phyloP scores from a whole-genome alignment of 2,113 vertebrate species.

The Indri indri region DNA sequence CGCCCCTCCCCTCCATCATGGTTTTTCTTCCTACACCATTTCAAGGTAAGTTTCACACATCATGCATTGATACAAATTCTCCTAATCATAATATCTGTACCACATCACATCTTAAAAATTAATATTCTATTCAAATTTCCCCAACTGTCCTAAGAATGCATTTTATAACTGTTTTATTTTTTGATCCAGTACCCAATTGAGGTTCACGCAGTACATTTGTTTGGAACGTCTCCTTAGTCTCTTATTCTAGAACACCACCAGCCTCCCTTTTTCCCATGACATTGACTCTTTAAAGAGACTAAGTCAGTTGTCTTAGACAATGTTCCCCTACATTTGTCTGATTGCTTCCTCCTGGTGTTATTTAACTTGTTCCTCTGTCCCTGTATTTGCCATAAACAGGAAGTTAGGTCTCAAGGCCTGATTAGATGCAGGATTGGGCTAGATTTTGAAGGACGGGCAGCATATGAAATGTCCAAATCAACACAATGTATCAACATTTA shows the following conservation, averaged over 20 bases:
- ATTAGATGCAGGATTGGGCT: background rate
- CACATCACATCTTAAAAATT: background rate
- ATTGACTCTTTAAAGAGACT: background rate
- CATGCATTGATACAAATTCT: background rate
- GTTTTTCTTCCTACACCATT: background rate
- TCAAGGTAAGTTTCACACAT: background rate
- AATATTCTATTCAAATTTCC: constrained; percentile 1
- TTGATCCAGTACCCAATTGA: background rate
- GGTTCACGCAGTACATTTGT: background rate
- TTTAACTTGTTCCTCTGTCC: background rate
- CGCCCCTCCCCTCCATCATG: too few relatives aligned
- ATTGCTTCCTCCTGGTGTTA: background rate
- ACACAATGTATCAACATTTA: background rate
- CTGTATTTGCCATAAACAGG: background rate
- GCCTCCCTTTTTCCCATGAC: background rate
- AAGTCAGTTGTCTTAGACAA: background rate
- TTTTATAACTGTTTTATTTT: background rate
- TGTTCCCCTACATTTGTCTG: background rate
- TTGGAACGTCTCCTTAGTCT: background rate
- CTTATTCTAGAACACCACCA: background rate
- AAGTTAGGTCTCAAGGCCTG: background rate
- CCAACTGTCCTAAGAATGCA: background rate
- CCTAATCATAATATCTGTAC: background rate
- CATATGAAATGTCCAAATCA: background rate
- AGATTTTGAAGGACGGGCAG: background rate